Conservation (phyloP, 35 echinoderm and acorn worm species). For the Apostichopus japonicus region DNA sequence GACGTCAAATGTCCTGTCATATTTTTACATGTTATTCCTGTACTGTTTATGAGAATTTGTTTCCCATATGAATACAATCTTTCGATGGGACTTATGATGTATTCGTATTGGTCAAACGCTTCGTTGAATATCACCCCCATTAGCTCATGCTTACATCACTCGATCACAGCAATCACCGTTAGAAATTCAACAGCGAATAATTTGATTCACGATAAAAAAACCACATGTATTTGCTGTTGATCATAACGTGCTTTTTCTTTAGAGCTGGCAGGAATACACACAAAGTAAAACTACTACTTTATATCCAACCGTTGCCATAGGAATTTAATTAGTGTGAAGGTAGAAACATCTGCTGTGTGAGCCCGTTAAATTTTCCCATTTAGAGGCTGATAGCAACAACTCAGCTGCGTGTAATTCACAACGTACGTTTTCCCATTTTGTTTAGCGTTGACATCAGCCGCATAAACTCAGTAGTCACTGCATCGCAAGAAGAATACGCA, state of each 20-base stretch:
- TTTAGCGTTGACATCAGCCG: neutral
- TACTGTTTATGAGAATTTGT: neutral
- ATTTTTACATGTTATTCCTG: no score
- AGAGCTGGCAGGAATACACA: neutral
- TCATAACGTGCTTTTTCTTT: neutral
- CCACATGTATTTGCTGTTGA: neutral
- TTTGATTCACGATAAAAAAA: constrained; percentile 22
- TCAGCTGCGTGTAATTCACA: neutral
- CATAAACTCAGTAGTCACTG: neutral
- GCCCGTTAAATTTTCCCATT: constrained; percentile 40
- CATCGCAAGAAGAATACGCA: neutral
- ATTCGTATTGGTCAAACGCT: constrained; percentile 42
- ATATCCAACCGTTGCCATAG: constrained; percentile 44
- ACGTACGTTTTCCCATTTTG: neutral
- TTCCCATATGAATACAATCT: neutral
- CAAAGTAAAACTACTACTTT: neutral
- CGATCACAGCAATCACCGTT: constrained; percentile 10
- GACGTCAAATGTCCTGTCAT: no score
- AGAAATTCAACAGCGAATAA: constrained; percentile 26
- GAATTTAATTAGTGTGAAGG: constrained; percentile 54
- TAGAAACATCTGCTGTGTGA: constrained; percentile 29
- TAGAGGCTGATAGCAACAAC: neutral
- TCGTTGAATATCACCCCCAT: neutral
- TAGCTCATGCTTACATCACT: neutral
- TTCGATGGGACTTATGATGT: constrained; percentile 27